phyloP scores from a whole-genome alignment of 2,113 vertebrate genomes.

The Vanacampus margaritifer region DNA sequence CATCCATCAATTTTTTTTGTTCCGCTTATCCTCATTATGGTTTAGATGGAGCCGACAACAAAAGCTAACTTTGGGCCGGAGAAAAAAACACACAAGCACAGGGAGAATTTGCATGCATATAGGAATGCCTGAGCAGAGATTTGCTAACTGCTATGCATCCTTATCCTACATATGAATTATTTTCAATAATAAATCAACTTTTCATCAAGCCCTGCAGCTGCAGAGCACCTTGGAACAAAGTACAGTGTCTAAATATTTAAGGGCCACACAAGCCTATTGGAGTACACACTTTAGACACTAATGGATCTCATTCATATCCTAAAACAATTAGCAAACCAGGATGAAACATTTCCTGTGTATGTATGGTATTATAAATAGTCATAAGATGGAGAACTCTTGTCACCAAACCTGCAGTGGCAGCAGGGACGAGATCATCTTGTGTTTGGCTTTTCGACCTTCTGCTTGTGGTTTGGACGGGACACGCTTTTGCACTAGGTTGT shows the following conservation, averaged over 20 bases:
- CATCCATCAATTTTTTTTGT: neutral
- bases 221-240: conserved; percentile 19
- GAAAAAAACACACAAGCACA: too few species aligned
- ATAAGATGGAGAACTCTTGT: conserved; percentile 17
- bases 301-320: conserved; percentile 36
- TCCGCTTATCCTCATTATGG: too few species aligned
- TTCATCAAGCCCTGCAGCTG: conserved; percentile 39
- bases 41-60: too few species aligned
- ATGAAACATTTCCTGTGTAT: conserved; percentile 43
- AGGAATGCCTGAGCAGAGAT: neutral
- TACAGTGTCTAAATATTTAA: conserved; percentile 41
- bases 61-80: conserved; percentile 19
- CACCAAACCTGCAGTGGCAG: conserved; percentile 29
- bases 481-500: conserved; percentile 44
- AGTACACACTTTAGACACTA: conserved; percentile 35
- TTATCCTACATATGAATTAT: conserved; percentile 44
- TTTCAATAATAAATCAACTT: conserved; percentile 55
- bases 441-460: conserved; percentile 31
- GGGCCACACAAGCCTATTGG: conserved; percentile 22
- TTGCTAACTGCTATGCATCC: neutral
- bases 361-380: conserved; percentile 3
- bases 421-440: conserved; percentile 49
- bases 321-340: conserved; percentile 28
- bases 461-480: conserved; percentile 25
- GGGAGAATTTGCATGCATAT: too few species aligned